Base-by-base conservation (phyloP, 2,113 vertebrate genomes). In the Nicator chloris region DNA sequence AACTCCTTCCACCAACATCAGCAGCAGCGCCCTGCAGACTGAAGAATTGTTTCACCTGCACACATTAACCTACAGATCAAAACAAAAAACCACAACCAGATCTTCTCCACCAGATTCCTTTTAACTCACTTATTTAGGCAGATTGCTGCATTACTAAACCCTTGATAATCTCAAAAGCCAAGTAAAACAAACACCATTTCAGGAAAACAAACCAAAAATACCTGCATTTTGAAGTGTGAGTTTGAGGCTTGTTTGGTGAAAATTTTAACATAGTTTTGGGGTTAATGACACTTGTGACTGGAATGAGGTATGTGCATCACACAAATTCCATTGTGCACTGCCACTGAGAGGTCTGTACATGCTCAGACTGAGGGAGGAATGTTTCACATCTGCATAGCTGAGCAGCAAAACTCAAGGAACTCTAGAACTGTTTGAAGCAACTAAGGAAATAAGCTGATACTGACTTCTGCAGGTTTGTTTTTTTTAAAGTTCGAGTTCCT, bases 371-470 rank as follows among this genome's bases (percentile, higher is more conserved):
- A 50, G 57, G 39, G 33, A 93, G 56, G 87, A 94, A 85, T 90
- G 93, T 85, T 95, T 94, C 68, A 19, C 57, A 86, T 85, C 75
- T 90, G 79, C 87, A 86, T 51, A 86, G 75, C 39, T 92, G 72
- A 69, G 63, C 60, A 94, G 63, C 72, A 92, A 82, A 86, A 19
- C 66, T 85, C 27, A 69, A 80, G 68, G 66, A 86, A 90, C 61
- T 69, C 49, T 26, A 69, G 9, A 88, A 56, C 53, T 79, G 51
- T 77, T 87, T 77, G 56, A 80, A 59, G 47, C 31, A 49, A 14
- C n/a, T 51, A 69, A 37, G 27, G 35, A 88, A 94, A 82, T 2
- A 80, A 42, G 15, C 10, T 3, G 3, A 90, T 22, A 79, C 33
- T 15, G 19, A 70, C 18, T 83, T 82, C 27, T 60, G 42, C 45